phyloP scores from a whole-genome alignment of 2,797 vertebrate species.

The Anguilla pacifica region DNA sequence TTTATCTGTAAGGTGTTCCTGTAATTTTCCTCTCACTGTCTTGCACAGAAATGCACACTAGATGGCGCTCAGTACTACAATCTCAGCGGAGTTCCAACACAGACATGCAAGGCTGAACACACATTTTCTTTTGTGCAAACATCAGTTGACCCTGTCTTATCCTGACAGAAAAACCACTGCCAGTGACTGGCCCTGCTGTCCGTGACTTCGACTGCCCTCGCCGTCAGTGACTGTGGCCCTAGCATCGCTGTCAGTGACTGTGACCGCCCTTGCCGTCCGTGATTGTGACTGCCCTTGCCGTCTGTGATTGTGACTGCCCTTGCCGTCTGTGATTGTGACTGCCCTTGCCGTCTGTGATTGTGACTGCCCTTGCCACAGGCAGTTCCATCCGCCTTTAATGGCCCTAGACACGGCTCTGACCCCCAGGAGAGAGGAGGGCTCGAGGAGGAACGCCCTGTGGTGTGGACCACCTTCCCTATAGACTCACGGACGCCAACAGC shows the following conservation, averaged over 20 bases:
- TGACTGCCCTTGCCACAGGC: background rate
- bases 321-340: too few species aligned
- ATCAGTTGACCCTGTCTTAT: slow-evolving; percentile 20
- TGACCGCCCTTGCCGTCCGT: background rate
- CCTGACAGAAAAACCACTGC: background rate
- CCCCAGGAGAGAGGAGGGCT: background rate
- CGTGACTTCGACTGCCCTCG: too few species aligned
- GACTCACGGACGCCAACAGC: background rate
- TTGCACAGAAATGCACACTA: slow-evolving; percentile 36
- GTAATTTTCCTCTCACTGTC: background rate
- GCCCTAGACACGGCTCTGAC: background rate
- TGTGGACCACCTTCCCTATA: background rate
- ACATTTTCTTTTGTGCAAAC: slow-evolving; percentile 20
- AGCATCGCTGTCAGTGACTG: too few species aligned
- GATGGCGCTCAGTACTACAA: slow-evolving; percentile 26
- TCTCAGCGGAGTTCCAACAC: slow-evolving; percentile 9
- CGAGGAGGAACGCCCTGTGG: too few species aligned
- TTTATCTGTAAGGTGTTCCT: background rate
- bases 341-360: background rate
- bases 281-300: too few species aligned
- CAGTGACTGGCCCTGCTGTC: background rate
- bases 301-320: too few species aligned
- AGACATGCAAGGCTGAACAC: slow-evolving; percentile 7
- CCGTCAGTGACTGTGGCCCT: background rate
- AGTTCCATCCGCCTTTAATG: background rate